Evolutionary conservation across 2,888 invertebrate species (phyloP).

Genomic region (Tyria jacobaeae): DNA sequence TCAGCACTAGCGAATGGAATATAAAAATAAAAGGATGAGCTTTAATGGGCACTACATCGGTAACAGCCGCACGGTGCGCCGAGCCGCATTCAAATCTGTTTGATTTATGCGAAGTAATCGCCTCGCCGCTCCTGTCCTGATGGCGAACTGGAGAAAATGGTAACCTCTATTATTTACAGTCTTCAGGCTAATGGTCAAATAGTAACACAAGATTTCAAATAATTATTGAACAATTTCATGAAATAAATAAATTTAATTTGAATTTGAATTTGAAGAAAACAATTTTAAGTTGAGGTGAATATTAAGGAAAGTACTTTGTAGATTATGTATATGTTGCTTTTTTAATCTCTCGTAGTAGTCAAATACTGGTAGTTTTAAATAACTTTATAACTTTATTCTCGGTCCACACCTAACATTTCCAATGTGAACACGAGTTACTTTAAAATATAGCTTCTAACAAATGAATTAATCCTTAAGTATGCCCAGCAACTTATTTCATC

Average conservation of each 20-base stretch:
- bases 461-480: conserved; percentile 27
- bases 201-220: conserved; percentile 32
- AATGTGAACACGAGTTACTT: conserved; percentile 62
- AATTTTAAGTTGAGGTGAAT: too few species aligned
- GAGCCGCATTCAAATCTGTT: conserved; percentile 71
- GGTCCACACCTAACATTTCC: conserved; percentile 55
- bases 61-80: conserved; percentile 57
- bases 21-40: conserved; percentile 50
- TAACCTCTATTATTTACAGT: conserved; percentile 45
- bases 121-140: conserved; percentile 55
- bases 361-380: conserved; percentile 52
- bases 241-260: conserved; percentile 4
- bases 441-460: conserved; percentile 48
- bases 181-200: conserved; percentile 37
- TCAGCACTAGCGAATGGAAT: conserved; percentile 45
- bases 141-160: conserved; percentile 49
- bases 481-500: conserved; percentile 22
- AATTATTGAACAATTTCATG: conserved; percentile 28
- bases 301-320: too few species aligned
- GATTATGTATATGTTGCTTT: too few species aligned
- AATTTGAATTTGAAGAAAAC: too few species aligned
- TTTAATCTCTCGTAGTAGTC: conserved; percentile 50
- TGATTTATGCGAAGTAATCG: conserved; percentile 75
- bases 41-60: conserved; percentile 65
- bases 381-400: conserved; percentile 63